phyloP scores from a whole-genome alignment of 2,113 vertebrate species.

The Megaceryle maxima region DNA sequence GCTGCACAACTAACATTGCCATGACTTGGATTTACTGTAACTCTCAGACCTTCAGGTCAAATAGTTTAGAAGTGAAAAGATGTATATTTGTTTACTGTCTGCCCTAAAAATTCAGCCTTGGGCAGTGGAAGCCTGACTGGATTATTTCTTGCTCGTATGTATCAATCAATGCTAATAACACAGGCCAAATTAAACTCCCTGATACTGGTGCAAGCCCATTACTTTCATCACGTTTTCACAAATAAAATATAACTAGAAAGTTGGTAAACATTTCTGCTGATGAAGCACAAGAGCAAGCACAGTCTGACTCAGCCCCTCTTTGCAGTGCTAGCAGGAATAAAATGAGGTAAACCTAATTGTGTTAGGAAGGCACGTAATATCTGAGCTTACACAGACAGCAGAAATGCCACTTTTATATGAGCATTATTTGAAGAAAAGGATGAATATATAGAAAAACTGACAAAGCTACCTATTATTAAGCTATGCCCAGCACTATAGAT shows the following conservation, averaged over 20 bases:
- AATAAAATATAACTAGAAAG: neutral
- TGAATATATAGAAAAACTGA: neutral
- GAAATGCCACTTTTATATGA: conserved; percentile 5
- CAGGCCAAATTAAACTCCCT: neutral
- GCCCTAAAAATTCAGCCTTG: neutral
- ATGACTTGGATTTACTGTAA: neutral
- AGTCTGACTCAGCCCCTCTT: conserved; percentile 31
- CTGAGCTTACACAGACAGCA: conserved; percentile 34
- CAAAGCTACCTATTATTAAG: neutral
- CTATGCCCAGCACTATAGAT: neutral
- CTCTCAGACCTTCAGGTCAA: neutral
- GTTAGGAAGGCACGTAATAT: conserved; percentile 29
- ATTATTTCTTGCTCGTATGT: neutral
- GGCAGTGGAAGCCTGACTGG: neutral
- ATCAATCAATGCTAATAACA: neutral
- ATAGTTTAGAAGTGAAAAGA: neutral
- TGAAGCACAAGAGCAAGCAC: conserved; percentile 10
- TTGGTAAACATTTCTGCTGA: conserved; percentile 51
- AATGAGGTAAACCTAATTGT: conserved; percentile 31
- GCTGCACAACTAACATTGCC: neutral
- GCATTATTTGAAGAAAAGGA: neutral
- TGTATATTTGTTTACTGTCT: neutral
- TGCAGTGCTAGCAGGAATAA: conserved; percentile 14
- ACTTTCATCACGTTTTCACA: neutral
- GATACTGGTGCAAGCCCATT: neutral